phyloP scores from a whole-genome alignment of 2,888 invertebrate genomes.

The Caenorhabditis auriculariae region DNA sequence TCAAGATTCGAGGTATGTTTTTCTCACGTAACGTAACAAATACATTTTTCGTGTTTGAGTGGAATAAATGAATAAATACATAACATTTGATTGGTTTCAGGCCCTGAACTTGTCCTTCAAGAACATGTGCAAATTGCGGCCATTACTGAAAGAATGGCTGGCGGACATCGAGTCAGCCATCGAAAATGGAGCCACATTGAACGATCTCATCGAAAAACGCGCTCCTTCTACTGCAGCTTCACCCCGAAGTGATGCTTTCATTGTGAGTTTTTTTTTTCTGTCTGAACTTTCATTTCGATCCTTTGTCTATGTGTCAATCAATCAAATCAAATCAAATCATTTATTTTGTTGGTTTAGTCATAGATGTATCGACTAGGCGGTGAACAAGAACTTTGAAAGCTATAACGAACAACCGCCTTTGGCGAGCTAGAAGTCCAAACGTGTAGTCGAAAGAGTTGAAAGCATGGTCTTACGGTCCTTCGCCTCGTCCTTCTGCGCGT shows the following conservation, averaged over 20 bases:
- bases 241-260: too few species aligned
- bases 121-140: constrained; percentile 99
- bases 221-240: constrained; percentile 8
- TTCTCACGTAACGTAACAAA: background rate
- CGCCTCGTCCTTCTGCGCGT: too few species aligned
- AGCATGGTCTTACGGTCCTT: too few species aligned
- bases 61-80: background rate
- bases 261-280: too few species aligned
- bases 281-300: background rate
- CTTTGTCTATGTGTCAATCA: too few species aligned
- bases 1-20: constrained; percentile 79
- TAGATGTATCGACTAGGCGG: too few species aligned
- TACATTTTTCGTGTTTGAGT: background rate
- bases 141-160: constrained; percentile 73
- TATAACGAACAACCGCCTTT: too few species aligned
- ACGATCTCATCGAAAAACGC: constrained; percentile 40
- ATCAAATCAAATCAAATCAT: too few species aligned
- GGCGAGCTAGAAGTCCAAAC: too few species aligned
- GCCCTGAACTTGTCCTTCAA: constrained; percentile 97
- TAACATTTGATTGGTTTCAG: constrained; percentile 25
- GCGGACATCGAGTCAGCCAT: constrained; percentile 45
- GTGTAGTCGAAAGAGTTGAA: too few species aligned
- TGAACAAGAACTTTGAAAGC: too few species aligned
- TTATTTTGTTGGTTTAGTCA: too few species aligned
- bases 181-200: constrained; percentile 42